These are phyloP conservation scores for Dasysyrphus albostriatus DNA, from an alignment of 2,888 invertebrate genomes.

Conservation along the genomic window DNA sequence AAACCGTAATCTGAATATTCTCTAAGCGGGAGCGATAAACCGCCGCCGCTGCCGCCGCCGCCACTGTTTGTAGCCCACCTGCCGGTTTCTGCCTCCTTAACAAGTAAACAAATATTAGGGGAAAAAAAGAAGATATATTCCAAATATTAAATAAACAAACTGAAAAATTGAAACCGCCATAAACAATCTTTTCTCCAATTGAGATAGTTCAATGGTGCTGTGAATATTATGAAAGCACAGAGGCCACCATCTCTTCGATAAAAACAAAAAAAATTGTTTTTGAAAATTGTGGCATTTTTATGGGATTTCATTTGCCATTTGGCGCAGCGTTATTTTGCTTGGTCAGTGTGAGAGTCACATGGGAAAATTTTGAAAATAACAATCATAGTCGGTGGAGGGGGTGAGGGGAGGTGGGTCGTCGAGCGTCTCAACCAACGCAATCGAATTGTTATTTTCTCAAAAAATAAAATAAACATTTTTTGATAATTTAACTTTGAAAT, in stretches of 20 bases:
- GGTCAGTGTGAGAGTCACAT: background rate
- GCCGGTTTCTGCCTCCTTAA: background rate
- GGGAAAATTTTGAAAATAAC: slow-evolving; percentile 36
- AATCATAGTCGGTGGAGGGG: background rate
- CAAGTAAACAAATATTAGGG: slow-evolving; percentile 27
- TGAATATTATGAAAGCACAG: background rate
- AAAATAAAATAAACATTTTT: slow-evolving; percentile 30
- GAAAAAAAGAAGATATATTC: slow-evolving; percentile 20
- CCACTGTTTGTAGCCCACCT: background rate
- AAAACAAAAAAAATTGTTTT: slow-evolving; percentile 15
- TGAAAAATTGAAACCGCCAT: slow-evolving; percentile 47
- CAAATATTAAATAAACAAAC: slow-evolving; percentile 53
- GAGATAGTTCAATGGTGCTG: slow-evolving; percentile 55
- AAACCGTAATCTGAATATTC: slow-evolving; percentile 41
- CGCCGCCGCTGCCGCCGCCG: background rate
- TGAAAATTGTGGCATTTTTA: slow-evolving; percentile 62
- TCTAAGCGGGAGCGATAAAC: slow-evolving; percentile 19
- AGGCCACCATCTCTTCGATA: slow-evolving; percentile 24
- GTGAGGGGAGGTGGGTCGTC: background rate
- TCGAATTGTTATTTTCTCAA: slow-evolving; percentile 26
- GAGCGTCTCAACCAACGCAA: slow-evolving; percentile 50
- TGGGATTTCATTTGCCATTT: slow-evolving; percentile 24
- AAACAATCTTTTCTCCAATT: slow-evolving; percentile 45
- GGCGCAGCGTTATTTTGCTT: background rate
- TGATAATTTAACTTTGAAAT: slow-evolving; percentile 54